phyloP scores from a whole-genome alignment of 2,113 vertebrate genomes.

The Alethe diademata region DNA sequence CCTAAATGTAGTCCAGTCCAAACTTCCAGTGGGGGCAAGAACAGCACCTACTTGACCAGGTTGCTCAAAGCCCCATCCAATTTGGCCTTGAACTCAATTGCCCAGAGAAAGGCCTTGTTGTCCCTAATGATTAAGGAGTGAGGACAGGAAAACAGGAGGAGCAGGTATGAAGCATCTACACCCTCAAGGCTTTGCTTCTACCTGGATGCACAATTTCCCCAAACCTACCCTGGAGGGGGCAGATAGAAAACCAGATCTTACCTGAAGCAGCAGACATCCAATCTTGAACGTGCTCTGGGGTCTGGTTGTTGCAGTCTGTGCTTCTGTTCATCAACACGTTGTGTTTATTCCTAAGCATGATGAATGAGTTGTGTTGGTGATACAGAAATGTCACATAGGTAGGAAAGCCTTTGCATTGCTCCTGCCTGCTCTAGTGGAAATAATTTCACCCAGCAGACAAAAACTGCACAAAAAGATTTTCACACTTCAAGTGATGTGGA shows the following conservation, averaged over 20 bases:
- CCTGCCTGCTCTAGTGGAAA: not conserved
- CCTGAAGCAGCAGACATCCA: not conserved
- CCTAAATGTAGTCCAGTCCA: not conserved
- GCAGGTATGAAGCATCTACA: not conserved
- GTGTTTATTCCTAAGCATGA: not conserved
- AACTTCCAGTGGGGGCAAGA: rapidly evolving
- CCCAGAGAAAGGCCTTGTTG: not conserved
- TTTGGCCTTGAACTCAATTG: not conserved
- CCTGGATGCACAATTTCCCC: not conserved
- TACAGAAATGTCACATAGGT: not conserved
- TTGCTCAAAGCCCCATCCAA: not conserved
- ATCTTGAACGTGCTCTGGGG: rapidly evolving
- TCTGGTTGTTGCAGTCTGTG: not conserved
- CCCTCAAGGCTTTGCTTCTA: not conserved
- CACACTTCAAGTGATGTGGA: not conserved
- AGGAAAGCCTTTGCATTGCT: not conserved
- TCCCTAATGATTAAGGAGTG: not conserved
- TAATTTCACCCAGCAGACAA: not conserved
- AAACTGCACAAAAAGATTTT: not conserved
- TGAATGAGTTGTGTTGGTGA: not conserved
- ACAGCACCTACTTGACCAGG: too few relatives aligned
- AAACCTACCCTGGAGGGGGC: not conserved
- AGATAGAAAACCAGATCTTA: not conserved
- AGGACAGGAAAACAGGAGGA: not conserved
- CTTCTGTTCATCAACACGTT: not conserved